Evolutionary conservation across 2,113 vertebrate genomes (phyloP), one percentile per base, ranked within the genome.

Genomic region (Eidolon helvum): DNA sequence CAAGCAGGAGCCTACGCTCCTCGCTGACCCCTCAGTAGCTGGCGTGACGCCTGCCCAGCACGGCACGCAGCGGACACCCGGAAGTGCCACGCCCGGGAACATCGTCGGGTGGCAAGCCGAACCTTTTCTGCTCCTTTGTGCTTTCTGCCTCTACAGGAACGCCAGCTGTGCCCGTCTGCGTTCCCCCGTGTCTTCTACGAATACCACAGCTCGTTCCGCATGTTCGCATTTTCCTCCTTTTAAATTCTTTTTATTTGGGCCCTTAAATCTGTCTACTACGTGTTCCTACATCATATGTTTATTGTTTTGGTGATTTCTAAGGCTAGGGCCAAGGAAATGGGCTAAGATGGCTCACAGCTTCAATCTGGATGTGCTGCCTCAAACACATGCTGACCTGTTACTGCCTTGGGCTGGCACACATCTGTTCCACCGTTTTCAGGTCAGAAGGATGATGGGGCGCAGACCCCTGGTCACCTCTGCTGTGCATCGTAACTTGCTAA

Each of bases 391-490:
- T 40, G 53, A 9, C 71, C 79, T 33, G 28, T 15, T 2, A 10
- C 2, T 4, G 26, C 88, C 82, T 8, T 7, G 15, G 45, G 16
- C 5, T 40, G 4, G 18, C 8, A 4, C 3, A 2, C n/a, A 0
- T 0, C 12, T 7, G 26, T 0, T 0, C 26, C 71, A 40, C 43
- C 1, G 63, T 2, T 1, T 10, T 4, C 10, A 0, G 22, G 35
- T 11, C 68, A 40, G 38, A 24, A 48, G 12, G 61, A 9, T 1
- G n/a, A 48, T 0, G 0, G 1, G 5, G 48, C 68, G 7, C n/a
- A 28, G 35, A 5, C 55, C 53, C 45, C 0, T 4, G 8, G 18
- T 10, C 65, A 16, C 38, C 33, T 16, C 16, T 1, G 18, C 15
- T 45, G 80, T 19, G 7, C 33, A 6, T 2, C 8, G 4, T 0